Percentiles rank a stretch among this genome's conserved stretches.
These are phyloP conservation scores for Tenodera sinensis DNA, from an alignment of 2,888 invertebrate genomes.

Conservation along the genomic window DNA sequence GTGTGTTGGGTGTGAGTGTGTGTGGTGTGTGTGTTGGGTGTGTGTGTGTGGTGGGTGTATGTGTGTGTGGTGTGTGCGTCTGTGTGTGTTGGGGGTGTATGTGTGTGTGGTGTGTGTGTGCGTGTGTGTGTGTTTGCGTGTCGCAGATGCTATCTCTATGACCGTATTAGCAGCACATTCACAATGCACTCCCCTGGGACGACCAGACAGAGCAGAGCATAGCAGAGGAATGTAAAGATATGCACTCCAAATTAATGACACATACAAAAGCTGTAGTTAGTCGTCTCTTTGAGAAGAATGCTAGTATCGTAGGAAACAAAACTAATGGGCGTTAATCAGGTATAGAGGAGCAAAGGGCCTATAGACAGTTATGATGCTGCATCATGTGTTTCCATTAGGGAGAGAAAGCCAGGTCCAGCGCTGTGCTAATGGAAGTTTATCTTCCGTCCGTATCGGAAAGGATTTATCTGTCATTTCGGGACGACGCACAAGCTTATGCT, in stretches of 20 bases:
- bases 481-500: not conserved
- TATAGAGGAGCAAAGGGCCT: not conserved
- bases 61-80: too few relatives aligned
- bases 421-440: not conserved
- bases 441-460: not conserved
- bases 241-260: not conserved
- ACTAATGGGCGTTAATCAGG: not conserved
- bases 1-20: too few relatives aligned
- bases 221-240: too few relatives aligned
- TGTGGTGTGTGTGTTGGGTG: too few relatives aligned
- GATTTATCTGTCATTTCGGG: not conserved
- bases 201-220: not conserved
- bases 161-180: conserved; percentile 14
- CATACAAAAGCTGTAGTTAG: not conserved
- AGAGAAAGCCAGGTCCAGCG: not conserved
- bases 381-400: not conserved
- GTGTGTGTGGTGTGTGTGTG: too few relatives aligned
- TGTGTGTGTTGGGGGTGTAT: too few relatives aligned
- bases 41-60: too few relatives aligned
- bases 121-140: too few relatives aligned
- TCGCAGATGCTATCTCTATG: too few relatives aligned
- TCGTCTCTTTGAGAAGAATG: not conserved
- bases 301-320: too few relatives aligned
- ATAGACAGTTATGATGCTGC: not conserved
- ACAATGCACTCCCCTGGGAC: not conserved